Conservation (phyloP, 2,797 vertebrate genomes). For the Coregonus sp. region DNA sequence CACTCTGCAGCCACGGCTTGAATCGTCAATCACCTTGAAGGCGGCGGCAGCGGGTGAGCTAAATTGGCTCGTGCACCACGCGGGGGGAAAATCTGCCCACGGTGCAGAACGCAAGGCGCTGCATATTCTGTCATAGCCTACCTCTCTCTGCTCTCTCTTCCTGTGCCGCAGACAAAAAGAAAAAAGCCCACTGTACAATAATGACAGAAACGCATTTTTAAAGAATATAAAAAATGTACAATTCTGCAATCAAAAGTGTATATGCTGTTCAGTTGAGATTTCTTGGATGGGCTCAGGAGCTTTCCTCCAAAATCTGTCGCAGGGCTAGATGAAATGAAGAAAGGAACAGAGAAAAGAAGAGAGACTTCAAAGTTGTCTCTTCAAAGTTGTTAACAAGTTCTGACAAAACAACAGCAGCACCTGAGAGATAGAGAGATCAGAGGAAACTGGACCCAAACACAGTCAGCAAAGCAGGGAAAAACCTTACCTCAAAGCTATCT, state of each 20-base stretch:
- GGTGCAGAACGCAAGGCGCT: background rate
- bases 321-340: background rate
- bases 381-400: no score
- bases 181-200: background rate
- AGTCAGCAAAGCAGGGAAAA: background rate
- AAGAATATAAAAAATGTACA: background rate
- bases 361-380: background rate
- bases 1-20: background rate
- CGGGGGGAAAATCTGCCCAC: constrained; percentile 9
- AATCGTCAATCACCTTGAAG: constrained; percentile 7
- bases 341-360: background rate
- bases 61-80: constrained; percentile 4
- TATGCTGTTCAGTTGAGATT: constrained; percentile 5
- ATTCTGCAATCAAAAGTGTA: constrained; percentile 1
- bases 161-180: background rate
- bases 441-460: background rate
- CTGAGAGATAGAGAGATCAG: background rate
- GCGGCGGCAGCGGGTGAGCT: background rate
- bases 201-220: background rate
- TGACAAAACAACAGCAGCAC: background rate
- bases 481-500: no score
- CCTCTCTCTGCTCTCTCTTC: background rate
- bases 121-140: background rate
- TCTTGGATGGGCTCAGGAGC: background rate
- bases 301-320: background rate